Evolutionary conservation across 2,113 vertebrate species (phyloP).

Genomic region (Engraulis encrasicolus): DNA sequence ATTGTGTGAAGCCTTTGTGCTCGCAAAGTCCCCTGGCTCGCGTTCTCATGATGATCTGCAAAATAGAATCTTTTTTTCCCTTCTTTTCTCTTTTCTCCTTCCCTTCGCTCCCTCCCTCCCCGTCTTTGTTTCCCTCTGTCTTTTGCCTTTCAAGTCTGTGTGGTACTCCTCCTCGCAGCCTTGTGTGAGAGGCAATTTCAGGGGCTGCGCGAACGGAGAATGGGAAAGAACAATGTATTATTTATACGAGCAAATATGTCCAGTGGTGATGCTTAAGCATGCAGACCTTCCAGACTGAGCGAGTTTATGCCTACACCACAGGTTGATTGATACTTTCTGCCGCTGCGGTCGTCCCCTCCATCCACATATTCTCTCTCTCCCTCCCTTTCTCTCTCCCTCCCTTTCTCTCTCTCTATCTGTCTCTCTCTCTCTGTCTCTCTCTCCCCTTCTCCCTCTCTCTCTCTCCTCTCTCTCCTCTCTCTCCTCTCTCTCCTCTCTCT

Average conservation of each 20-base stretch:
- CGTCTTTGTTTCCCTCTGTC: background rate
- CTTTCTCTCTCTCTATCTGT: no score
- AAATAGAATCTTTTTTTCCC: constrained; percentile 25
- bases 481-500: background rate
- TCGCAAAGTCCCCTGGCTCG: constrained; percentile 25
- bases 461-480: background rate
- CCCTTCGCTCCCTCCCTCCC: background rate
- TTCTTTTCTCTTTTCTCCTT: no score
- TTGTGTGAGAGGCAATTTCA: constrained; percentile 36
- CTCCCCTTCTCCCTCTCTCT: background rate
- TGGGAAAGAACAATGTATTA: constrained; percentile 43
- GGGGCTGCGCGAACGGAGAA: constrained; percentile 16
- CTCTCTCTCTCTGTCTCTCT: no score
- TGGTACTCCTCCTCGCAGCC: constrained; percentile 25
- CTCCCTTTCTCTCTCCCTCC: background rate
- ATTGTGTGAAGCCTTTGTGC: constrained; percentile 38
- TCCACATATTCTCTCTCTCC: background rate
- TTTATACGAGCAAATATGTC: constrained; percentile 51
- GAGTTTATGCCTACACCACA: background rate
- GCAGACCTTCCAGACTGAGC: background rate
- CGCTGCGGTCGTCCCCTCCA: background rate
- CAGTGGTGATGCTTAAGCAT: constrained; percentile 25
- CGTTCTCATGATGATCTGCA: constrained; percentile 40
- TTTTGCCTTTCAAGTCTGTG: constrained; percentile 36
- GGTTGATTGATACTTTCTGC: constrained; percentile 27